Evolutionary conservation across 2,888 invertebrate species (phyloP).

Genomic region (Anthoptus insignis): DNA sequence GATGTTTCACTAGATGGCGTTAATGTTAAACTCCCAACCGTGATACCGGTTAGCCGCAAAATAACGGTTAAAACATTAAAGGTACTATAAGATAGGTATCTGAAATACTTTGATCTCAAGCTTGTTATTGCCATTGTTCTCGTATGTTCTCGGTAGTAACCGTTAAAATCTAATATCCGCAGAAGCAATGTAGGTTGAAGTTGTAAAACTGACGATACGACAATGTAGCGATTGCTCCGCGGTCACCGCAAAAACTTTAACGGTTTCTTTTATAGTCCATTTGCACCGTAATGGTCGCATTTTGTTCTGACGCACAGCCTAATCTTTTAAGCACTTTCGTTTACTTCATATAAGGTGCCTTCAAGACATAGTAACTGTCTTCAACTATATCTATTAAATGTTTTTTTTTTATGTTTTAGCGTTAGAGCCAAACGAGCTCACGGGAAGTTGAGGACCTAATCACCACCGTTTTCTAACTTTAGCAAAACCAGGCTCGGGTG

Average conservation of each 20-base stretch:
- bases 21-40: no score
- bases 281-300: slow-evolving; percentile 60
- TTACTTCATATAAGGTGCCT: slow-evolving; percentile 28
- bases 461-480: no score
- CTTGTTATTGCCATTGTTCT: slow-evolving; percentile 25
- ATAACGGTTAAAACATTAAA: no score
- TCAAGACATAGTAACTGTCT: no score
- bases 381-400: no score
- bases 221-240: slow-evolving; percentile 61
- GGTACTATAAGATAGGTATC: slow-evolving; percentile 9
- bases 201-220: slow-evolving; percentile 60
- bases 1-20: no score
- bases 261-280: slow-evolving; percentile 75
- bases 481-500: no score
- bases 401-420: no score
- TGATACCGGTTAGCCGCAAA: no score
- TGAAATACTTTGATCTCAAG: slow-evolving; percentile 25
- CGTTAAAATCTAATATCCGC: slow-evolving; percentile 45
- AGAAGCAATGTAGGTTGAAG: slow-evolving; percentile 49
- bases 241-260: slow-evolving; percentile 73
- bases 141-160: slow-evolving; percentile 17
- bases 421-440: no score
- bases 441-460: no score
- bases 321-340: slow-evolving; percentile 63
- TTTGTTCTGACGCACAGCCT: slow-evolving; percentile 60